These are phyloP conservation scores for Eudyptes chrysolophus DNA, from an alignment of 2,113 vertebrate species.

Conservation along the genomic window DNA sequence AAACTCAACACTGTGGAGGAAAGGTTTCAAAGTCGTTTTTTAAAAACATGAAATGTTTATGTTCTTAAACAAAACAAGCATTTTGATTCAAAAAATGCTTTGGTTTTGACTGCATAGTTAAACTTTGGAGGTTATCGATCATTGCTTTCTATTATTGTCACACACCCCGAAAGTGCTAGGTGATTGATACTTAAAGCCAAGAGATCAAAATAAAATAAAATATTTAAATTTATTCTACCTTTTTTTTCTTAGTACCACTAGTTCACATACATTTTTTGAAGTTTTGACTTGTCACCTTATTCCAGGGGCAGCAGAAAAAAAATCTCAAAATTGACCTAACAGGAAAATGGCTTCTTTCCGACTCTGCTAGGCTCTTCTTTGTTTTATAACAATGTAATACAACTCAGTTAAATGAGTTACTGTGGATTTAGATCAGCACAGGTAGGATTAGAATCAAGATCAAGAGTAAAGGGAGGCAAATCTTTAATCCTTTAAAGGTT, in stretches of 20 bases:
- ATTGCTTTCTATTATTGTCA: neutral
- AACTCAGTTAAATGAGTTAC: neutral
- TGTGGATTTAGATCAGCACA: neutral
- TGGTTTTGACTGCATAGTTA: neutral
- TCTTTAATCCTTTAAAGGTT: neutral
- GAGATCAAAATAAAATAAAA: neutral
- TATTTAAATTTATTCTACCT: neutral
- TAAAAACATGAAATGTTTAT: neutral
- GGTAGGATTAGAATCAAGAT: neutral
- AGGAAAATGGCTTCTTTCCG: neutral
- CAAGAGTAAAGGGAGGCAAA: neutral
- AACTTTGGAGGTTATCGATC: neutral
- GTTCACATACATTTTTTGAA: neutral
- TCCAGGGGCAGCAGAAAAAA: neutral
- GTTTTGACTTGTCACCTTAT: neutral
- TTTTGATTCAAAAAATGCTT: neutral
- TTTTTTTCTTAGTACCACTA: neutral
- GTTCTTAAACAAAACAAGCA: neutral
- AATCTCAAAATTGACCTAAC: neutral
- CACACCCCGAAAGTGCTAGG: neutral
- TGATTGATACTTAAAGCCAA: neutral
- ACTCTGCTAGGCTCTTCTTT: neutral
- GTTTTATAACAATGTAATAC: neutral
- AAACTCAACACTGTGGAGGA: neutral
- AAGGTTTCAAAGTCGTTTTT: neutral